Conservation (phyloP, 2,888 invertebrate genomes). For the Sarcophaga carnaria region DNA sequence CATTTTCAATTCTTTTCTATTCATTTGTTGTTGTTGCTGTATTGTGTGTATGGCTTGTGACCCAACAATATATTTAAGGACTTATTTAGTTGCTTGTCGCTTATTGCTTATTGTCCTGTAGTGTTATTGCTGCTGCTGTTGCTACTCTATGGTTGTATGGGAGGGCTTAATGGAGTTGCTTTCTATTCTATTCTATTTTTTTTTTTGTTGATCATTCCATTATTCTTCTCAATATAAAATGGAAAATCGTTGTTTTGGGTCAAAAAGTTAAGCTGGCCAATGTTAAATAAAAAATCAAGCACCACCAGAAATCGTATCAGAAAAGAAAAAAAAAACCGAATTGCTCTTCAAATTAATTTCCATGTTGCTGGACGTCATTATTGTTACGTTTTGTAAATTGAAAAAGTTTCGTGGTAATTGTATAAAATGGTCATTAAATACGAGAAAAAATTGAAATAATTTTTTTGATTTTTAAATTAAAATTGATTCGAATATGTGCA, state of each 20-base stretch:
- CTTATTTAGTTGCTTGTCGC: constrained; percentile 36
- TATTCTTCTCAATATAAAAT: constrained; percentile 25
- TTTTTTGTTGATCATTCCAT: neutral
- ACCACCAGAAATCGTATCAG: constrained; percentile 6
- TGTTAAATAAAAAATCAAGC: constrained; percentile 38
- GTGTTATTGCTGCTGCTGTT: neutral
- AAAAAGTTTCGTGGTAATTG: constrained; percentile 18
- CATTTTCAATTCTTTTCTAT: constrained; percentile 6
- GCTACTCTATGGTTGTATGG: neutral
- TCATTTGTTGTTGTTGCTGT: constrained; percentile 17
- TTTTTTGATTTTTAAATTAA: neutral
- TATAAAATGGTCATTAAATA: constrained; percentile 18
- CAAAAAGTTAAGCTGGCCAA: constrained; percentile 52
- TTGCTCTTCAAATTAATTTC: constrained; percentile 32
- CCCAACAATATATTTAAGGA: constrained; percentile 13
- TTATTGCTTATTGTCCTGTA: neutral
- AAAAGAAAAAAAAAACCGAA: constrained; percentile 8
- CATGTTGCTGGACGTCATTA: constrained; percentile 31
- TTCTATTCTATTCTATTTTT: neutral
- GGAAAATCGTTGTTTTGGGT: constrained; percentile 35
- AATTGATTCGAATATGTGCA: too few species aligned
- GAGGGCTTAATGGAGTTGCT: constrained; percentile 34
- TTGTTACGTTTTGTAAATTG: constrained; percentile 28
- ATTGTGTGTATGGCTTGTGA: neutral
- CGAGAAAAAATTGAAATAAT: neutral